phyloP scores from a whole-genome alignment of 2,113 vertebrate species.

The Protobothrops flavoviridis region DNA sequence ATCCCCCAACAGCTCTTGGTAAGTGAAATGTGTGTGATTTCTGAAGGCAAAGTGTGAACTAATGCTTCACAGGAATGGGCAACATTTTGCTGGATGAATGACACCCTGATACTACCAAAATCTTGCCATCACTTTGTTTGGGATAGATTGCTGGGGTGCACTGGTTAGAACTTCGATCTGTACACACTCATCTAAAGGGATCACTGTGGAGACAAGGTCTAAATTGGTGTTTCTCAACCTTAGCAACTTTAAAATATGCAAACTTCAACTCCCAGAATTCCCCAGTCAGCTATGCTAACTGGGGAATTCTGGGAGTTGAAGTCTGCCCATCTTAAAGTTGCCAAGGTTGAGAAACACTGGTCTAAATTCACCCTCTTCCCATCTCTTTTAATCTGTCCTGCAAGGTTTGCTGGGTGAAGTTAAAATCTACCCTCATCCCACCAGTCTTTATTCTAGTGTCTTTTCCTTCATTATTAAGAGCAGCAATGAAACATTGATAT shows the following conservation, averaged over 20 bases:
- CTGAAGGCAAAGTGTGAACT: accelerated
- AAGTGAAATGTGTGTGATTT: slow-evolving; percentile 29
- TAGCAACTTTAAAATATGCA: neutral
- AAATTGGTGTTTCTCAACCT: neutral
- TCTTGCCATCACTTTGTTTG: slow-evolving; percentile 82
- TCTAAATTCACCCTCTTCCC: neutral
- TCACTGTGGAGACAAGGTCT: neutral
- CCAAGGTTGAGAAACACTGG: neutral
- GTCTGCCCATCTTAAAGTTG: neutral
- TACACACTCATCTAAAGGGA: neutral
- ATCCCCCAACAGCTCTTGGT: slow-evolving; percentile 91
- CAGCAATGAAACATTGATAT: neutral
- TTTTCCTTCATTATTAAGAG: neutral
- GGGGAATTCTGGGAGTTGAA: neutral
- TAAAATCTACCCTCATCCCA: neutral
- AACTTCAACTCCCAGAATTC: neutral
- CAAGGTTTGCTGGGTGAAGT: neutral
- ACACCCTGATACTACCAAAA: neutral
- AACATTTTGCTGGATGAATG: neutral
- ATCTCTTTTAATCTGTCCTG: neutral
- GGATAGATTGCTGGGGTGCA: slow-evolving; percentile 68
- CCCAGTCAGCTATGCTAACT: neutral
- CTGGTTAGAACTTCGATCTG: neutral
- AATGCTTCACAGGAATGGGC: neutral
- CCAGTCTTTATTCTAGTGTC: neutral